These are phyloP conservation scores for Plumapathes pennacea DNA, from an alignment of 92 coral and sea anemone species.

Conservation along the genomic window DNA sequence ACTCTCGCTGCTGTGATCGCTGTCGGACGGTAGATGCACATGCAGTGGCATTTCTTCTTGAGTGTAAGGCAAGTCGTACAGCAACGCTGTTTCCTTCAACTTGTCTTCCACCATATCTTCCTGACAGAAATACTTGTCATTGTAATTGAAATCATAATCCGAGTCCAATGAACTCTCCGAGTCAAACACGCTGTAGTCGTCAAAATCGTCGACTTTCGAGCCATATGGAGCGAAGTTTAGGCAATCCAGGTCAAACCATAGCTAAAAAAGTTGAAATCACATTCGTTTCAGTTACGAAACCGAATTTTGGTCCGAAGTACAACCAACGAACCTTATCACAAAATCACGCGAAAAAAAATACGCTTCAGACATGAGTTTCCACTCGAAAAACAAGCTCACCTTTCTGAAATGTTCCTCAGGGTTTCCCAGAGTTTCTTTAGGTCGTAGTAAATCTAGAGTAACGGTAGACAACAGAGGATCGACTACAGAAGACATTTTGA, in stretches of 20 bases:
- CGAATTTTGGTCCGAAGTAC: neutral
- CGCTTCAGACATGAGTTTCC: too few species aligned
- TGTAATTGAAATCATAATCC: slow-evolving; percentile 81
- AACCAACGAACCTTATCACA: slow-evolving; percentile 9
- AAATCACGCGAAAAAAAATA: neutral
- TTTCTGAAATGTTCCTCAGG: slow-evolving; percentile 95
- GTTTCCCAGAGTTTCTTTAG: slow-evolving; percentile 79
- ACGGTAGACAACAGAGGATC: slow-evolving; percentile 98
- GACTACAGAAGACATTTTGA: slow-evolving; percentile 80
- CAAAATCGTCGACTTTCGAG: slow-evolving; percentile 64
- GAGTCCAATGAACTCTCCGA: slow-evolving; percentile 89
- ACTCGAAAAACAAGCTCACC: slow-evolving; percentile 51
- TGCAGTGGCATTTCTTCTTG: slow-evolving; percentile 57
- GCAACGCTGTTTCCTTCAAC: slow-evolving; percentile 59
- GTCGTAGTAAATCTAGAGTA: slow-evolving; percentile 84
- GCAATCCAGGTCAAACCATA: slow-evolving; percentile 82
- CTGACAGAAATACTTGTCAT: slow-evolving; percentile 72
- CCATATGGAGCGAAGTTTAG: slow-evolving; percentile 56
- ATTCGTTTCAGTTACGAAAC: too few species aligned
- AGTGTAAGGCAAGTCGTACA: slow-evolving; percentile 63
- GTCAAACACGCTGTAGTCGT: slow-evolving; percentile 73
- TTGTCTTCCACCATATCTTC: slow-evolving; percentile 78
- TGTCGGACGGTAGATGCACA: slow-evolving; percentile 53
- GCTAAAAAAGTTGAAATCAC: slow-evolving; percentile 31
- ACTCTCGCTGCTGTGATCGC: slow-evolving; percentile 1